Evolutionary conservation across 2,888 invertebrate species (phyloP), one percentile per base, ranked within the genome.

Genomic region (Agriopis aurantiaria): DNA sequence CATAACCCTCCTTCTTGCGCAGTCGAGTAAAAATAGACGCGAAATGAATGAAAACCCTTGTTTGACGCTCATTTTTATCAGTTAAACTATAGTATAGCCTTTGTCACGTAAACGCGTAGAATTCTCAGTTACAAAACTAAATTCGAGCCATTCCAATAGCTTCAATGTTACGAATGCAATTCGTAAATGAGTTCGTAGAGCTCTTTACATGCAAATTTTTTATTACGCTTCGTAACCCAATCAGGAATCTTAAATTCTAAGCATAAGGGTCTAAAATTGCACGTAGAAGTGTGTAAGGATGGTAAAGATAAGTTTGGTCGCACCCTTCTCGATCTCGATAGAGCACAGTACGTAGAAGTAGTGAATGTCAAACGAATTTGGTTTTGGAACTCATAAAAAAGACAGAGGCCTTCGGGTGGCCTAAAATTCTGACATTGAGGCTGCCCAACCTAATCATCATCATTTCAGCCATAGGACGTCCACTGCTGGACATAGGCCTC

Each of bases 111-210:
- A 53, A 40, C 52, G 52, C 41, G 43, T 52, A 60, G 14, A n/a
- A 52, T 45, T 53, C 23, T 17, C 60, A 23, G 45, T 62, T 53
- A 23, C 62, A 62, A 45, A 60, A 48, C 60, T 60, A 55, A 60
- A 48, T 55, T 56, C 33, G 11, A 57, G 17, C 48, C 43, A n/a
- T 48, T 65, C 51, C 63, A 58, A 63, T 63, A 63, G 46, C 17
- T 41, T n/a, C 17, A 58, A 63, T 40, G 58, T 58, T 58, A 53
- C 62, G 52, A 58, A 58, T 68, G 68, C 68, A 68, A 68, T 68
- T 63, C 63, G 68, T 58, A 63, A 68, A 68, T 68, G 63, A 63
- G 61, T 62, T 40, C 52, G 12, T 17, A 57, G 57, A 62, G 68
- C 53, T 52, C 7, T 45, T 51, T 45, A 43, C n/a, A 61, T 23